Percentiles rank a stretch among this genome's conserved stretches.
phyloP scores from a whole-genome alignment of 2,797 vertebrate species.

The Spondyliosoma cantharus region DNA sequence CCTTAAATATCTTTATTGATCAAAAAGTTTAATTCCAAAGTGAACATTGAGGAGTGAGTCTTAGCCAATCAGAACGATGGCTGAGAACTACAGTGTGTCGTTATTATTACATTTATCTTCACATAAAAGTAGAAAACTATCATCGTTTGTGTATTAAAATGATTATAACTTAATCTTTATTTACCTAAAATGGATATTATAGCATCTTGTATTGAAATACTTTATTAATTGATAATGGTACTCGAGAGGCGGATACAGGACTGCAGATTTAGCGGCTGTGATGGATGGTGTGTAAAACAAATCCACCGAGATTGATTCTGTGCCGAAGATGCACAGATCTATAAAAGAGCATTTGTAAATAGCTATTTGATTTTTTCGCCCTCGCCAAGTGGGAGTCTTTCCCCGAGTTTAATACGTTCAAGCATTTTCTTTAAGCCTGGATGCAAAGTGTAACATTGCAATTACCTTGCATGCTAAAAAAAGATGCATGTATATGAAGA shows the following conservation, averaged over 20 bases:
- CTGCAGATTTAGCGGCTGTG: constrained; percentile 23
- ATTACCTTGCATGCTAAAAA: constrained; percentile 87
- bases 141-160: constrained; percentile 40
- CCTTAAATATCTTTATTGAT: constrained; percentile 42
- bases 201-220: constrained; percentile 48
- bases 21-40: constrained; percentile 34
- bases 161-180: constrained; percentile 33
- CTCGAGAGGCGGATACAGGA: constrained; percentile 52
- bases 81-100: constrained; percentile 19
- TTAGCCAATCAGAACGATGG: constrained; percentile 17
- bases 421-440: constrained; percentile 62
- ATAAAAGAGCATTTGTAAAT: constrained; percentile 81
- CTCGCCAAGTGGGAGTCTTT: constrained; percentile 63
- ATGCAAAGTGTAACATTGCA: constrained; percentile 77
- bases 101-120: constrained; percentile 52
- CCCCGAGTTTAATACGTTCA: constrained; percentile 65
- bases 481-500: constrained; percentile 78
- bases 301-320: constrained; percentile 49
- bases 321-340: constrained; percentile 51
- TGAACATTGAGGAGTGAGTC: constrained; percentile 35
- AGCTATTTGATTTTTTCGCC: constrained; percentile 69
- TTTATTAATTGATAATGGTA: constrained; percentile 56
- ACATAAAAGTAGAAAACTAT: constrained; percentile 9
- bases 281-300: constrained; percentile 39
- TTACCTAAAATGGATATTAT: constrained; percentile 30